A percentile compares a stretch with the other conserved stretches of the same genome.
phyloP scores from a whole-genome alignment of 2,797 vertebrate genomes.

The Cyprinella venusta region DNA sequence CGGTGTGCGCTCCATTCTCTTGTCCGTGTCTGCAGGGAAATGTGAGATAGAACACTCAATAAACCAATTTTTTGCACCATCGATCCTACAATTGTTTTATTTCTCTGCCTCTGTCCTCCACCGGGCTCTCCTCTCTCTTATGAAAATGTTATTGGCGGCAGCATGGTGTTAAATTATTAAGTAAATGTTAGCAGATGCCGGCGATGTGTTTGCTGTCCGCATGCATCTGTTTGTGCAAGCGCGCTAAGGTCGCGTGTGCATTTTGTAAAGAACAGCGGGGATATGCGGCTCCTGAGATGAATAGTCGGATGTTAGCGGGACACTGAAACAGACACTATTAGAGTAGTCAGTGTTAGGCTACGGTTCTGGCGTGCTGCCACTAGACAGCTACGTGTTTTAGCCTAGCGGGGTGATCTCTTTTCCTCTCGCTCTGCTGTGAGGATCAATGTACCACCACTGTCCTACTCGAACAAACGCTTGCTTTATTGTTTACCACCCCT shows the following conservation, averaged over 20 bases:
- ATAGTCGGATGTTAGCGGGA: slow-evolving; percentile 64
- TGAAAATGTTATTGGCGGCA: slow-evolving; percentile 76
- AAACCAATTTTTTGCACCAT: slow-evolving; percentile 88
- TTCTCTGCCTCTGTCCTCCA: slow-evolving; percentile 59
- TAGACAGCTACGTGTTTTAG: slow-evolving; percentile 54
- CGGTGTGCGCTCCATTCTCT: slow-evolving; percentile 69
- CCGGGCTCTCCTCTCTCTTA: slow-evolving; percentile 64
- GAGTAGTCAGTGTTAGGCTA: slow-evolving; percentile 49
- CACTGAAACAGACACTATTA: slow-evolving; percentile 55
- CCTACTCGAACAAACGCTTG: background rate
- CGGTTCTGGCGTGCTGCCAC: slow-evolving; percentile 52
- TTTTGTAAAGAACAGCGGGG: slow-evolving; percentile 74
- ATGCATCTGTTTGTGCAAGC: slow-evolving; percentile 49
- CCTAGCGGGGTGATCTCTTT: slow-evolving; percentile 51
- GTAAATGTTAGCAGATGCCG: slow-evolving; percentile 76
- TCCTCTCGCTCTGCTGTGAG: slow-evolving; percentile 34
- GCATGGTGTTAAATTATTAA: slow-evolving; percentile 83
- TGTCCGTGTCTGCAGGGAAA: slow-evolving; percentile 83
- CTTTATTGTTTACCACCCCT: slow-evolving; percentile 29
- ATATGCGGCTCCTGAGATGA: slow-evolving; percentile 69
- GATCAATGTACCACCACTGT: slow-evolving; percentile 52
- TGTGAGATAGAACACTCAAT: slow-evolving; percentile 82
- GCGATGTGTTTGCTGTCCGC: slow-evolving; percentile 61
- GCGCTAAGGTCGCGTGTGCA: slow-evolving; percentile 58
- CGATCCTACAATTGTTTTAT: slow-evolving; percentile 79